A percentile compares a stretch with the other conserved stretches of the same genome.
Evolutionary conservation across 2,113 vertebrate species (phyloP).

Genomic region (Calyptomena viridis): DNA sequence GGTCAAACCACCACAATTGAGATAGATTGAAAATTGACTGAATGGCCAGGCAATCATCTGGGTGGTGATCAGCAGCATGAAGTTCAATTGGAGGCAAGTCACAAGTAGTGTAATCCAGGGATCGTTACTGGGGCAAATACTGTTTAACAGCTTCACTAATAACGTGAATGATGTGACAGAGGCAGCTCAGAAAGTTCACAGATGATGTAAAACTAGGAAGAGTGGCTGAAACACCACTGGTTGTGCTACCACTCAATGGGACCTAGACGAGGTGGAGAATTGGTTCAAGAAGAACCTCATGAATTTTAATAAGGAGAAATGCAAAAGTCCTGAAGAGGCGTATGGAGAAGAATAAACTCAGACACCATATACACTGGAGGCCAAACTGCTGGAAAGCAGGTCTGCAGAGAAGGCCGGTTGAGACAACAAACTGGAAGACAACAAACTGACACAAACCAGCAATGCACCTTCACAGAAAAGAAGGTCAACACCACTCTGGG

Average conservation of each 20-base stretch:
- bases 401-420: neutral
- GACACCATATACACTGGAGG: neutral
- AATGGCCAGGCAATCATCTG: neutral
- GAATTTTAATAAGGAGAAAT: neutral
- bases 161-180: neutral
- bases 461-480: neutral
- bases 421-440: neutral
- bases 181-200: neutral
- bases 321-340: neutral
- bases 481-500: neutral
- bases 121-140: neutral
- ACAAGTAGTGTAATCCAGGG: neutral
- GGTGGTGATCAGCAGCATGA: neutral
- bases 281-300: neutral
- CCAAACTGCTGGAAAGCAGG: neutral
- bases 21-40: neutral
- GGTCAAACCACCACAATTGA: no score
- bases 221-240: neutral
- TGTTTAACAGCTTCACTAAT: neutral
- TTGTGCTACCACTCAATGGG: neutral
- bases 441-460: neutral
- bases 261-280: neutral
- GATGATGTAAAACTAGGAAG: neutral
- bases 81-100: neutral
- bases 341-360: neutral